Evolutionary conservation across 2,797 vertebrate species (phyloP).

Genomic region (Mus minutoides): DNA sequence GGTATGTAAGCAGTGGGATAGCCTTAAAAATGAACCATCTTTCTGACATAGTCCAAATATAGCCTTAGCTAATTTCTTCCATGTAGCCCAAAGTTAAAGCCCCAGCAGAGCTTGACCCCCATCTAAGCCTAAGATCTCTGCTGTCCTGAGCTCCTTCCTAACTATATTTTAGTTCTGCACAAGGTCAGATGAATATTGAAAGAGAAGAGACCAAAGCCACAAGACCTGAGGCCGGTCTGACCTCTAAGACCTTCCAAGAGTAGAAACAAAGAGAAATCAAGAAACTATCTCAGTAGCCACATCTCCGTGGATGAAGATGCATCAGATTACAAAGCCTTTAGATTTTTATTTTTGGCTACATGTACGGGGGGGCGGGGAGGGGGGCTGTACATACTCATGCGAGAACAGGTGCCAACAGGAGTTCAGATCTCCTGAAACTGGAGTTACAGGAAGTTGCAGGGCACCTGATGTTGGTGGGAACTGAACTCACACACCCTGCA

Average conservation of each 20-base stretch:
- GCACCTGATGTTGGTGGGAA: background rate
- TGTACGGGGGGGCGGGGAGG: background rate
- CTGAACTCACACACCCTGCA: background rate
- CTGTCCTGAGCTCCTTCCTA: background rate
- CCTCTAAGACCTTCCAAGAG: background rate
- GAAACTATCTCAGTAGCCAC: background rate
- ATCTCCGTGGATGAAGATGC: background rate
- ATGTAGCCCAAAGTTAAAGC: background rate
- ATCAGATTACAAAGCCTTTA: background rate
- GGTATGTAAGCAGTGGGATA: background rate
- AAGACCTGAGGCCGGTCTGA: background rate
- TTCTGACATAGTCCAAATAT: background rate
- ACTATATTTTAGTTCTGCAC: constrained; percentile 9
- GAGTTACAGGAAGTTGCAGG: background rate
- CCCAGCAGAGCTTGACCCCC: background rate
- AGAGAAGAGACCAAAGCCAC: constrained; percentile 48
- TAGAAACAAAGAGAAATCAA: background rate
- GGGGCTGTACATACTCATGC: background rate
- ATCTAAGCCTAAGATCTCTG: background rate
- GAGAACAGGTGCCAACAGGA: background rate
- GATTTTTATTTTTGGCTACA: background rate
- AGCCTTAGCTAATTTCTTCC: background rate
- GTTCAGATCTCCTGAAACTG: background rate
- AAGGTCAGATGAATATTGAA: background rate
- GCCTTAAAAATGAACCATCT: background rate